phyloP scores from a whole-genome alignment of 2,888 invertebrate species.

The Hydraecia micacea region DNA sequence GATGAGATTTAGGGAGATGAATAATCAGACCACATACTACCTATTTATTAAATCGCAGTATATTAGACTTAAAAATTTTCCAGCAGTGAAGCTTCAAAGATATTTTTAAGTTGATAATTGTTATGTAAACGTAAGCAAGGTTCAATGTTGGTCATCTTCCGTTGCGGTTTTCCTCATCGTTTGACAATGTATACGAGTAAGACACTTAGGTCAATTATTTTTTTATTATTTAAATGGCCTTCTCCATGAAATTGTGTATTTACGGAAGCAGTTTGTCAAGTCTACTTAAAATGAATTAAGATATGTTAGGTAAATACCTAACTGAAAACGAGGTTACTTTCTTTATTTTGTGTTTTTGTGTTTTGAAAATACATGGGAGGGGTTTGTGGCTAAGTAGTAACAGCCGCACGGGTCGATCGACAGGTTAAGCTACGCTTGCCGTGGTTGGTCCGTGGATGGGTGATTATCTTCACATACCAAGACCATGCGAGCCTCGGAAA shows the following conservation, averaged over 20 bases:
- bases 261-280: constrained; percentile 1
- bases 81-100: constrained; percentile 2
- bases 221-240: constrained; percentile 26
- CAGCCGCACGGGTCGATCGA: no score
- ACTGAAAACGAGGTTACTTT: background rate
- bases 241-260: constrained; percentile 15
- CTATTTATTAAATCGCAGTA: background rate
- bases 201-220: constrained; percentile 1
- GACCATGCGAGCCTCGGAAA: no score
- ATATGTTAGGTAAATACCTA: background rate
- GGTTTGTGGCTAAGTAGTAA: no score
- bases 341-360: background rate
- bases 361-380: background rate
- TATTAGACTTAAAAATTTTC: background rate
- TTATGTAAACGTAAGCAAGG: constrained; percentile 23
- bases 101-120: constrained; percentile 32
- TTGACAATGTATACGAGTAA: constrained; percentile 16
- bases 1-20: background rate
- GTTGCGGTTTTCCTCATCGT: constrained; percentile 38
- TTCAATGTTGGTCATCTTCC: constrained; percentile 10
- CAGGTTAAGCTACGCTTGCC: no score
- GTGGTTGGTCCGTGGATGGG: no score
- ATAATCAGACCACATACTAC: background rate
- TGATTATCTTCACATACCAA: no score
- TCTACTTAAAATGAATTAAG: constrained; percentile 3